Evolutionary conservation across 2,113 vertebrate species (phyloP), one percentile per base, ranked within the genome.

Genomic region (Bos javanicus): DNA sequence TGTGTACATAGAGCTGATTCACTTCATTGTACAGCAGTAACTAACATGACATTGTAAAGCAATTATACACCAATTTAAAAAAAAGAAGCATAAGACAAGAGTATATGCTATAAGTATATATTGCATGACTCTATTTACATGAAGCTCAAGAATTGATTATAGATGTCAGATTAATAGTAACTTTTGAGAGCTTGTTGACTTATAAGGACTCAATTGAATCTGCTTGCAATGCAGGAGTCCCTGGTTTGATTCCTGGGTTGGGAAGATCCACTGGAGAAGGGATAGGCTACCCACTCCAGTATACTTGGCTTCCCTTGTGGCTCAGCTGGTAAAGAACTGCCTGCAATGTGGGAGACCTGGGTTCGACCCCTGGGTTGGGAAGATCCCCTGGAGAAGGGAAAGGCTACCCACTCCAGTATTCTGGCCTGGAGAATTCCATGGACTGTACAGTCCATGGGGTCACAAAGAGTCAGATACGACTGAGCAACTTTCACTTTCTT

Each of bases 391-490:
- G 30, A 64, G n/a, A 71, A 36, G 33, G 16, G n/a, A 71, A 36
- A 67, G 33, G 17, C 33, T 67, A 36, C 33, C 33, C 17, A 67
- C 64, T 36, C 64, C n/a, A 36, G 33, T 67, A 67, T 36, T 67
- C 64, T 67, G 64, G 64, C 33, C 33, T 67, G 33, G 64, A 67
- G 64, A 36, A 67, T 36, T 67, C 33, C 17, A 36, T 67, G 33
- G 64, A 67, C 16, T 10, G 17, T 67, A n/a, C 19, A 67, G 33
- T 67, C 16, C 62, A 19, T n/a, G 62, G 16, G 62, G 4, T 67
- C 8, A 0, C 62, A n/a, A 67, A 67, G 62, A n/a, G 64, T 19
- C 2, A 0, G 16, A 19, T n/a, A 67, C 0, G 0, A 21, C 33
- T 67, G 62, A n/a, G 16, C 33, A 67, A 62, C 26, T 62, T 62